Evolutionary conservation across 2,797 vertebrate genomes (phyloP), one percentile per base, ranked within the genome.

Genomic region (Crocidura indochinensis): DNA sequence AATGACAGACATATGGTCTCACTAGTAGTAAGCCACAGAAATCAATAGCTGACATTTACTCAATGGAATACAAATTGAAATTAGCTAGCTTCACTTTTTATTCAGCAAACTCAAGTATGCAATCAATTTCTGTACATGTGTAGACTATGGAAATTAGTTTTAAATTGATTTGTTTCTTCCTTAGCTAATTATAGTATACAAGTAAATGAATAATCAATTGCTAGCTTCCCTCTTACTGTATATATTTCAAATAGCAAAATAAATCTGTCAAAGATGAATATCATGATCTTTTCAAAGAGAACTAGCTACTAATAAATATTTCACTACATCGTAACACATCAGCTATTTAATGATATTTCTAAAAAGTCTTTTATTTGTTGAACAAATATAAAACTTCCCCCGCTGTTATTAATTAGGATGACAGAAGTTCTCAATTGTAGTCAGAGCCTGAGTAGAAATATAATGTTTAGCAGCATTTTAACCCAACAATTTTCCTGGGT

Each of bases 31-130:
- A 97, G 71, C 95, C 95, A 92, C 82, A 92, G 85, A 96, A 96
- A 96, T 97, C 97, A 93, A 97, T 97, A 96, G 95, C 92, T 97
- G 97, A 96, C 98, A 97, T 96, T 97, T 97, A 97, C 93, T 97
- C 96, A 68, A 97, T 97, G 96, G 97, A 96, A 97, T 97, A 97
- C 97, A 97, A 97, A 97, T 96, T 95, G 96, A 97, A 95, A 98
- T 97, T 96, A 97, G 97, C 91, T 95, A 94, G 90, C 92, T 97
- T 96, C 94, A 88, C 94, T 97, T 97, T 97, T 94, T 91, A 96
- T 95, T 97, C 96, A 94, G 96, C 96, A 98, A 96, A 97, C 96
- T 96, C 94, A 46, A 96, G 95, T 69, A 90, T 93, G 91, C 91
- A 97, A 96, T 98, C 97, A 97, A 97, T 97, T 95, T 95, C 91